Conservation (phyloP, 2,797 vertebrate species). For the Uromys caudimaculatus region DNA sequence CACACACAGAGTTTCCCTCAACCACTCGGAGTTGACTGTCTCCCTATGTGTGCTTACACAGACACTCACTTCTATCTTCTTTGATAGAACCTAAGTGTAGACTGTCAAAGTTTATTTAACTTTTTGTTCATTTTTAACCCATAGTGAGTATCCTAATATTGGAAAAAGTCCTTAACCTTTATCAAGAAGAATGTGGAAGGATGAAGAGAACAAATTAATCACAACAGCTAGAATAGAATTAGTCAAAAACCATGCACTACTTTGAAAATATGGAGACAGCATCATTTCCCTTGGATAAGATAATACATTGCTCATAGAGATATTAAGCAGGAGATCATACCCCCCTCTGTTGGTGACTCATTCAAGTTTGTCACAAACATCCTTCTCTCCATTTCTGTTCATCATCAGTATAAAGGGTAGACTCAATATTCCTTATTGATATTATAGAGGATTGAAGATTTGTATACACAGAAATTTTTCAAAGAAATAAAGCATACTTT, state of each 20-base stretch:
- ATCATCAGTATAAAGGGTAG: constrained; percentile 67
- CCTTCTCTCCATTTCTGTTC: constrained; percentile 58
- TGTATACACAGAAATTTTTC: constrained; percentile 27
- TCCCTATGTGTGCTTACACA: constrained; percentile 9
- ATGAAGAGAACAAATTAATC: constrained; percentile 47
- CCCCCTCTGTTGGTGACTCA: constrained; percentile 48
- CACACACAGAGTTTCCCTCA: background rate
- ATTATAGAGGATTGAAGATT: constrained; percentile 30
- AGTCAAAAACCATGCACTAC: background rate
- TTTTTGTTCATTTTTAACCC: background rate
- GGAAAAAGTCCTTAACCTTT: constrained; percentile 48
- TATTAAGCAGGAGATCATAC: constrained; percentile 54
- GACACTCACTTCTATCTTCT: background rate
- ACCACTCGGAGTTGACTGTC: background rate
- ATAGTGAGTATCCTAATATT: background rate
- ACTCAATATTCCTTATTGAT: constrained; percentile 23
- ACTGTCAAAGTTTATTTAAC: background rate
- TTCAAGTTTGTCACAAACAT: constrained; percentile 64
- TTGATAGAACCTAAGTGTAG: constrained; percentile 34
- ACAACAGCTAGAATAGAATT: constrained; percentile 45
- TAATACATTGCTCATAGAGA: constrained; percentile 64
- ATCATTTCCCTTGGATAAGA: constrained; percentile 66
- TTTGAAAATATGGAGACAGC: constrained; percentile 47
- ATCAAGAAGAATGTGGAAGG: constrained; percentile 54
- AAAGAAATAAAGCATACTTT: constrained; percentile 30